A percentile compares a stretch with the other conserved stretches of the same genome.
These are phyloP conservation scores for Pharmacophagus antenor DNA, from an alignment of 2,888 invertebrate genomes.

Conservation along the genomic window DNA sequence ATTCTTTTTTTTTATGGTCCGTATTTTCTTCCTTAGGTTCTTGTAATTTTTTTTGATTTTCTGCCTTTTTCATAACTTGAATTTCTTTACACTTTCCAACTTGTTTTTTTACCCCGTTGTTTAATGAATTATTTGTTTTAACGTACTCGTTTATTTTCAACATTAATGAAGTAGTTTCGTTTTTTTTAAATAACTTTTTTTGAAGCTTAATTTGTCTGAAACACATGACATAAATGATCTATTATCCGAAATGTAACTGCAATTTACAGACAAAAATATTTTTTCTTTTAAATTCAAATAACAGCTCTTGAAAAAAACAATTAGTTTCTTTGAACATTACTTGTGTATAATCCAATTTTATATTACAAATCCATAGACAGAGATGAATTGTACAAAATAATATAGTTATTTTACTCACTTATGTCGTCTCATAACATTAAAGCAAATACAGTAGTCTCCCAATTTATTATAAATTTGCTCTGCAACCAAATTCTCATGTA, in stretches of 20 bases:
- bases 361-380: too few relatives aligned
- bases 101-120: background rate
- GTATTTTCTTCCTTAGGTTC: background rate
- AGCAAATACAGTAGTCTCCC: conserved; percentile 2
- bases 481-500: conserved; percentile 9
- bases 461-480: conserved; percentile 14
- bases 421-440: background rate
- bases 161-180: background rate
- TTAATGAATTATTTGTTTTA: background rate
- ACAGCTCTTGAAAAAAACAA: background rate
- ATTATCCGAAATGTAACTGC: too few relatives aligned
- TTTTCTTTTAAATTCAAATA: background rate
- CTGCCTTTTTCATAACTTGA: background rate
- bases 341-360: too few relatives aligned
- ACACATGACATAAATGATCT: background rate
- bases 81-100: background rate
- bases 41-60: background rate
- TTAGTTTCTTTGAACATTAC: too few relatives aligned
- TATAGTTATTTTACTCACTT: conserved; percentile 15
- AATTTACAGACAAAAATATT: too few relatives aligned
- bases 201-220: conserved; percentile 21
- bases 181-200: background rate
- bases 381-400: background rate
- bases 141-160: background rate
- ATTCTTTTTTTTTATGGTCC: background rate